phyloP scores from a whole-genome alignment of 2,888 invertebrate species.

The Stenotaenia linearis region DNA sequence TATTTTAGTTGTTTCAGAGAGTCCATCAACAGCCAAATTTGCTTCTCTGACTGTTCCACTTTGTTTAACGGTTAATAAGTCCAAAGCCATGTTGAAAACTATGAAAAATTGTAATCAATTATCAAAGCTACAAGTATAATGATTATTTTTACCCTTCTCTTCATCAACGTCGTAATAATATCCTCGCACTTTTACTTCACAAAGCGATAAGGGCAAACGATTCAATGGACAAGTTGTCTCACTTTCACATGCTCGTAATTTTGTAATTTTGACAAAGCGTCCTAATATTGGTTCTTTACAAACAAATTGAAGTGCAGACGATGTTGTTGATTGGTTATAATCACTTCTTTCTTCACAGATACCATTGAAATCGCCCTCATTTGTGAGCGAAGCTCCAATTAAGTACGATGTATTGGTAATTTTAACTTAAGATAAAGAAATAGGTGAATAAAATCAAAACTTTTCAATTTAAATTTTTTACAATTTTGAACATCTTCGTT shows the following conservation, averaged over 20 bases:
- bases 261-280: background rate
- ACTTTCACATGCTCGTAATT: background rate
- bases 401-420: background rate
- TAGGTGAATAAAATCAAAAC: background rate
- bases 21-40: background rate
- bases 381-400: background rate
- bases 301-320: background rate
- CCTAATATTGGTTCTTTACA: background rate
- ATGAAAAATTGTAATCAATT: background rate
- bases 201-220: background rate
- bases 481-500: background rate
- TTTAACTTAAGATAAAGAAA: background rate
- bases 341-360: background rate
- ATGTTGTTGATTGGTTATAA: background rate
- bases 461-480: background rate
- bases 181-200: background rate
- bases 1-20: too few species aligned
- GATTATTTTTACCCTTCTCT: background rate
- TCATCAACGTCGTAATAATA: background rate
- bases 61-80: background rate
- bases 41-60: background rate
- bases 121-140: background rate
- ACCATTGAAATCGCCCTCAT: background rate
- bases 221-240: background rate
- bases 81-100: background rate